Evolutionary conservation across 2,888 invertebrate genomes (phyloP), one percentile per base, ranked within the genome.

Genomic region (Drosophila yooni): DNA sequence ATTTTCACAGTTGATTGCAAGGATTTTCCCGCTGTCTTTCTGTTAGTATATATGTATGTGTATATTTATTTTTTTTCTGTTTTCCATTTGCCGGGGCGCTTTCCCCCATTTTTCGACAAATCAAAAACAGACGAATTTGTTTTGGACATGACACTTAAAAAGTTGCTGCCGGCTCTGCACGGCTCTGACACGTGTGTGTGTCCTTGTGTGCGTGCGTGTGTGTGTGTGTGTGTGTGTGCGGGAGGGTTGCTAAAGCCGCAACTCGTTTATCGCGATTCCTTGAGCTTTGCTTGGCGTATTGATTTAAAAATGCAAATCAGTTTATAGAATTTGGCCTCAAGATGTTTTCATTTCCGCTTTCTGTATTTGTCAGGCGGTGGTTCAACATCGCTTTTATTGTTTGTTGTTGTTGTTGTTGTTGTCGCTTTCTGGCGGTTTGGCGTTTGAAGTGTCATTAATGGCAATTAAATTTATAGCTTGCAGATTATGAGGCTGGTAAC

Each of bases 41-140:
- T 58, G 40, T 29, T 29, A 60, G 25, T 25, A 18, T 46, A 25
- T 13, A 33, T 21, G 21, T 40, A 15, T 25, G 18, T 50, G 18
- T 18, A n/a, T 31, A 31, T 40, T 53, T 54, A 46, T 58, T 56
- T 58, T 29, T 62, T 60, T 72, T 60, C 38, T 52, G 52, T 33
- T 57, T 70, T 60, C 54, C 70, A 62, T 67, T 62, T 58, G 56
- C 36, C 62, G 58, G 70, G 18, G 34, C 48, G 46, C 68, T 58
- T 52, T 57, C 76, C 76, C 73, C 77, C 74, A 76, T 78, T 91
- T 91, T 92, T 92, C 86, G 90, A 90, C 92, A 92, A 92, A 92
- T 92, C 92, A 92, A 91, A 92, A 92, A 92, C 92, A 92, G 92
- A 92, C 92, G 88, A 91, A 87, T 91, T 89, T 92, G 92, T 89